These are phyloP conservation scores for Cariama cristata DNA, from an alignment of 2,113 vertebrate genomes.

Conservation along the genomic window DNA sequence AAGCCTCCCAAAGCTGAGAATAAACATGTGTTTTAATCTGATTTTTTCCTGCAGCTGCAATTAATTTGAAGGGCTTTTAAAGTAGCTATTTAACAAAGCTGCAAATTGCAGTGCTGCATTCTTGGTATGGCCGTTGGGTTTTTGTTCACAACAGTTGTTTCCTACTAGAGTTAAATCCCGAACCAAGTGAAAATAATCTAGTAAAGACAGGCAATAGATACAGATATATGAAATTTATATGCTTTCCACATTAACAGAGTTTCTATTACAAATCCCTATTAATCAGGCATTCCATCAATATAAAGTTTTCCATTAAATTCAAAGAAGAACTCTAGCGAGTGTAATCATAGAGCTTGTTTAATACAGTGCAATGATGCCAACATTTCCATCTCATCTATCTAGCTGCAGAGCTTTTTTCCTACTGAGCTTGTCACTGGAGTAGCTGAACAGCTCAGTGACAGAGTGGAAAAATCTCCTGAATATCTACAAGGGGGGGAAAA, in stretches of 20 bases:
- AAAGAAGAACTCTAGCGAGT: constrained; percentile 16
- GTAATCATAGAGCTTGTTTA: constrained; percentile 44
- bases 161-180: background rate
- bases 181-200: constrained; percentile 22
- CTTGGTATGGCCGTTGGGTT: background rate
- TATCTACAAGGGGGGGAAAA: background rate
- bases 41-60: background rate
- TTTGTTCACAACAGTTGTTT: background rate
- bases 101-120: background rate
- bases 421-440: background rate
- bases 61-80: background rate
- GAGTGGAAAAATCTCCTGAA: background rate
- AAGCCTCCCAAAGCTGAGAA: background rate
- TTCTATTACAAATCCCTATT: constrained; percentile 61
- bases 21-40: background rate
- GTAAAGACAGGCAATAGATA: background rate
- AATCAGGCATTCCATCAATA: constrained; percentile 50
- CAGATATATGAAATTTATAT: constrained; percentile 22
- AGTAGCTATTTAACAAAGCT: background rate
- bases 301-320: constrained; percentile 61
- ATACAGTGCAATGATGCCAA: constrained; percentile 44
- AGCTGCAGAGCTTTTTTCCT: constrained; percentile 10
- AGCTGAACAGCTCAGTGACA: constrained; percentile 29
- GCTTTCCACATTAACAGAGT: constrained; percentile 41
- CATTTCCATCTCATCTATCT: constrained; percentile 37